phyloP scores from a whole-genome alignment of 2,113 vertebrate genomes.

The Rhipidura dahli region DNA sequence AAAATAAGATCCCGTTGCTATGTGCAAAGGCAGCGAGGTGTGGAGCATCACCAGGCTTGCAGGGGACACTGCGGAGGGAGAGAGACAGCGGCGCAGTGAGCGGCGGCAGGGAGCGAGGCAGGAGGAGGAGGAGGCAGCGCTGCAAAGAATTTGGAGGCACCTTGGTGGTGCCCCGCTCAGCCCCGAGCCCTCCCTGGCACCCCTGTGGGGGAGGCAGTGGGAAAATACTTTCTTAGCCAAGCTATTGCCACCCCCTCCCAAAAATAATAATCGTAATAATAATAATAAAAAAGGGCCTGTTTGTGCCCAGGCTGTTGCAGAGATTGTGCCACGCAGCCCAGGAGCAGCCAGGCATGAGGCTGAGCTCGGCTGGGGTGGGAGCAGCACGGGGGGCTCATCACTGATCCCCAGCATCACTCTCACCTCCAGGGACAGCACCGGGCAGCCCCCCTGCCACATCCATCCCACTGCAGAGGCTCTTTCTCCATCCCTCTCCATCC shows the following conservation, averaged over 20 bases:
- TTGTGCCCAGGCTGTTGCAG: neutral
- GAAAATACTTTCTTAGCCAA: neutral
- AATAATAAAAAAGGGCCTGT: neutral
- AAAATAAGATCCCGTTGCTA: slow-evolving; percentile 81
- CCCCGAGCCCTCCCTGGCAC: neutral
- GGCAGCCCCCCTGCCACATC: neutral
- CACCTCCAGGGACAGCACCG: neutral
- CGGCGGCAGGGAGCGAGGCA: neutral
- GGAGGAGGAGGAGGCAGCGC: neutral
- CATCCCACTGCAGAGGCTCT: neutral
- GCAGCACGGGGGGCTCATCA: accelerated
- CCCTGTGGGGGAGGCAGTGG: neutral
- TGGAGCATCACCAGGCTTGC: slow-evolving; percentile 94
- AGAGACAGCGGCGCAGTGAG: neutral
- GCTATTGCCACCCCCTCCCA: neutral
- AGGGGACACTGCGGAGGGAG: slow-evolving; percentile 87
- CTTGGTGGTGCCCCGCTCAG: neutral
- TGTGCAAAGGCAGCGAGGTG: slow-evolving; percentile 77
- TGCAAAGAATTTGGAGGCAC: neutral
- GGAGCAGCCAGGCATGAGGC: neutral
- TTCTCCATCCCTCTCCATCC: neutral
- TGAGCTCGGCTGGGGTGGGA: accelerated
- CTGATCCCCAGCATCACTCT: neutral
- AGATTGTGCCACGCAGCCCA: neutral
- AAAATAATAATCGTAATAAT: neutral